Conservation (phyloP, 2,888 invertebrate species). For the Parnassius mnemosyne region DNA sequence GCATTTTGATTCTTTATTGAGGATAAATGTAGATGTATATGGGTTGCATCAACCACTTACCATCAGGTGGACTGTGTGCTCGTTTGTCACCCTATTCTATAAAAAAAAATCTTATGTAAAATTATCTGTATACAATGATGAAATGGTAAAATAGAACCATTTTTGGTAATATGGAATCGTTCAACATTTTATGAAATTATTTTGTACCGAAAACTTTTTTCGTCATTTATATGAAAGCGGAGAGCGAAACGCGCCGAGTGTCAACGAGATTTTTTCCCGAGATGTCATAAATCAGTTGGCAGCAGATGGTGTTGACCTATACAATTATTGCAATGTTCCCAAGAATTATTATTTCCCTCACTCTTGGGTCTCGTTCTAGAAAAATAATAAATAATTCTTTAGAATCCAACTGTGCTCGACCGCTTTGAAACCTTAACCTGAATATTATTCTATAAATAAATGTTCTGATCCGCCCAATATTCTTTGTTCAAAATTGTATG, state of each 20-base stretch:
- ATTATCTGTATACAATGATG: no score
- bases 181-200: no score
- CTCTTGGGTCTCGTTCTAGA: constrained; percentile 49
- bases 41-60: no score
- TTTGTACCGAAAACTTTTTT: constrained; percentile 56
- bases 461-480: not conserved
- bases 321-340: constrained; percentile 72
- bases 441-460: constrained; percentile 3
- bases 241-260: constrained; percentile 52
- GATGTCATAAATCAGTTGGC: constrained; percentile 72
- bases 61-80: no score
- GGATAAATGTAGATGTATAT: no score
- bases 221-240: constrained; percentile 55
- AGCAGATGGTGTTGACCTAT: constrained; percentile 73
- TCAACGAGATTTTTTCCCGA: constrained; percentile 52
- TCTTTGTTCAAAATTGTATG: no score
- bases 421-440: constrained; percentile 11
- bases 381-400: constrained; percentile 39
- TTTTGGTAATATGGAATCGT: no score
- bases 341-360: constrained; percentile 65
- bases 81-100: no score
- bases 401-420: constrained; percentile 1
- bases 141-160: no score
- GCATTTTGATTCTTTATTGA: no score
- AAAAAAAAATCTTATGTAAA: no score